Base-by-base conservation (phyloP, 30 jellyfish, hydroid and myxozoan genomes). In the Aurelia aurita complex sp. Pacific region DNA sequence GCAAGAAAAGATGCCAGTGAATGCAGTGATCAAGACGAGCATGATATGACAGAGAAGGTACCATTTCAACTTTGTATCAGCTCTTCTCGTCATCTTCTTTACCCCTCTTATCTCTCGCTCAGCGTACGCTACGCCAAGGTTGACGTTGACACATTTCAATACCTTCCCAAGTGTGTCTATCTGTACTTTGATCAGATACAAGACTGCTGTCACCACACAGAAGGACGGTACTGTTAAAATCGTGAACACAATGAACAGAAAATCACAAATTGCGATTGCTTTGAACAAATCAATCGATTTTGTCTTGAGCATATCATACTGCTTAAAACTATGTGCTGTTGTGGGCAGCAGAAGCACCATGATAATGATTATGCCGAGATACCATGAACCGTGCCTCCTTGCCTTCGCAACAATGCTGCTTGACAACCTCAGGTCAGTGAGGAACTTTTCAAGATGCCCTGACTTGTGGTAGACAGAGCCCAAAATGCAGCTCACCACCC, bases 71-170 rank as follows among this genome's bases (percentile, higher is more conserved):
- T 55, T 64, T 15, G 76, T 61, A 74, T 84, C 93, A 0, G 93
- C 50, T 43, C 10, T 73, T 46, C 93, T 63, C 17, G 75, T 74
- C 15, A 42, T 52, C 40, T 70, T 64, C 87, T 84, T 84, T 54
- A 74, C 86, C 12, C 33, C 76, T 15, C 82, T 12, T 51, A 84
- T 84, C 54, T 84, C 93, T 73, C 93, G 13, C 64, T 84, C 76
- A 13, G 93, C 93, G 60, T 84, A 73, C 23, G 93, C 81, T 32
- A 60, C 76, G 40, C 93, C 93, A 52, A 84, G 93, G 19, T 67
- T 64, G 36, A 40, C 76, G 76, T 59, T 63, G 6, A 46, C 43
- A 71, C 82, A 57, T 53, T 84, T 84, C 87, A 84, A 35, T 8
- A 46, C 12, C 38, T 59, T 59, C 32, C 93, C 93, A 11, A 84